phyloP scores from a whole-genome alignment of 2,888 invertebrate genomes.

The Drosophila longiperda region DNA sequence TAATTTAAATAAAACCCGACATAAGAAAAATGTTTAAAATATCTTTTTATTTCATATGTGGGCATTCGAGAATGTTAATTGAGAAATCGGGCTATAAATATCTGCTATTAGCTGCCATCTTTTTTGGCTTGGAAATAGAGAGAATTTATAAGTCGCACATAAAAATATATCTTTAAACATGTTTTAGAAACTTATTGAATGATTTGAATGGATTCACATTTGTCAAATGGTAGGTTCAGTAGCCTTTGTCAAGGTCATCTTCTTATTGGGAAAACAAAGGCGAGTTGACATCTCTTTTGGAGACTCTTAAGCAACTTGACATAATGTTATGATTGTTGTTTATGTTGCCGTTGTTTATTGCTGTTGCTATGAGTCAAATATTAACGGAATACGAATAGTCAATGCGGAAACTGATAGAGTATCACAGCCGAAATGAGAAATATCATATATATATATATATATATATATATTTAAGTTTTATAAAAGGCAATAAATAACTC shows the following conservation, averaged over 20 bases:
- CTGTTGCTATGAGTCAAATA: constrained; percentile 48
- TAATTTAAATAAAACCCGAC: neutral
- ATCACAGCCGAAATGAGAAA: constrained; percentile 4
- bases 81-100: neutral
- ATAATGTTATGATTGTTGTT: constrained; percentile 2
- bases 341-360: constrained; percentile 12
- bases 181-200: constrained; percentile 34
- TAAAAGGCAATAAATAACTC: constrained; percentile 7
- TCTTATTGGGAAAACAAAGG: constrained; percentile 35
- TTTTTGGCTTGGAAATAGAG: neutral
- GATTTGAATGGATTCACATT: constrained; percentile 11
- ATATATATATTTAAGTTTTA: constrained; percentile 3
- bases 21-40: neutral
- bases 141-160: constrained; percentile 10
- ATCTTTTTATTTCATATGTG: neutral
- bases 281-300: constrained; percentile 57
- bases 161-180: constrained; percentile 9
- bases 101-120: neutral
- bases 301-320: constrained; percentile 28
- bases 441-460: neutral
- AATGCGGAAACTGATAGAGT: constrained; percentile 60
- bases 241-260: constrained; percentile 57
- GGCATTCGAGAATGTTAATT: neutral
- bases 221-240: constrained; percentile 57
- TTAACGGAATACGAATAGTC: constrained; percentile 52